Evolutionary conservation across 1,140 invertebrate genomes (phyloP).

Genomic region (Melanaphis sacchari): DNA sequence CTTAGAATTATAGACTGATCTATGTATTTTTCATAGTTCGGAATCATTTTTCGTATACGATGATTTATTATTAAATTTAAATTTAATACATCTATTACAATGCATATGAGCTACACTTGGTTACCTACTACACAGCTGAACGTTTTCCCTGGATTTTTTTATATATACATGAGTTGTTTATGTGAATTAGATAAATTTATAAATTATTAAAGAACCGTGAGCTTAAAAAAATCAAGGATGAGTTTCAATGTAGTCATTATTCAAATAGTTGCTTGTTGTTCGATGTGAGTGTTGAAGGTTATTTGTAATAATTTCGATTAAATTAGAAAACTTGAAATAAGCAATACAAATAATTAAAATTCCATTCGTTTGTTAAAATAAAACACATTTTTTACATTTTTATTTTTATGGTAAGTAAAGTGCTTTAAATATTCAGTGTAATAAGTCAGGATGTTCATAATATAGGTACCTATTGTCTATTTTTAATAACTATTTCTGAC

Average conservation of each 20-base stretch:
- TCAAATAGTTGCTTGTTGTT: not conserved
- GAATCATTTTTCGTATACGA: too few relatives aligned
- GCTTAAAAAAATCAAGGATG: not conserved
- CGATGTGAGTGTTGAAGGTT: not conserved
- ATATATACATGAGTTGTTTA: not conserved
- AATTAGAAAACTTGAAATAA: not conserved
- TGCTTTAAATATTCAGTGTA: not conserved
- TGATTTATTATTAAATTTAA: not conserved
- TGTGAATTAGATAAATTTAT: not conserved
- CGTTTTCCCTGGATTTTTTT: too few relatives aligned
- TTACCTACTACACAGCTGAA: not conserved
- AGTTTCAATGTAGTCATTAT: not conserved
- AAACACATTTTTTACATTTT: not conserved
- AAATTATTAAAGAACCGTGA: not conserved
- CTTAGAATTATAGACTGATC: too few relatives aligned
- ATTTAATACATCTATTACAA: not conserved
- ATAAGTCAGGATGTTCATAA: not conserved
- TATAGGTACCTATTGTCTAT: constrained; percentile 5
- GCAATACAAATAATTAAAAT: not conserved
- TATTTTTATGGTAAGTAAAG: not conserved
- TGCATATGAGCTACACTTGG: not conserved
- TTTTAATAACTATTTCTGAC: not conserved
- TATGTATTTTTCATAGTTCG: too few relatives aligned
- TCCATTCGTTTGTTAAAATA: not conserved
- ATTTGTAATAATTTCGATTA: not conserved